Base-by-base conservation (phyloP, 92 coral and sea anemone species). In the Bergia puertoricense region DNA sequence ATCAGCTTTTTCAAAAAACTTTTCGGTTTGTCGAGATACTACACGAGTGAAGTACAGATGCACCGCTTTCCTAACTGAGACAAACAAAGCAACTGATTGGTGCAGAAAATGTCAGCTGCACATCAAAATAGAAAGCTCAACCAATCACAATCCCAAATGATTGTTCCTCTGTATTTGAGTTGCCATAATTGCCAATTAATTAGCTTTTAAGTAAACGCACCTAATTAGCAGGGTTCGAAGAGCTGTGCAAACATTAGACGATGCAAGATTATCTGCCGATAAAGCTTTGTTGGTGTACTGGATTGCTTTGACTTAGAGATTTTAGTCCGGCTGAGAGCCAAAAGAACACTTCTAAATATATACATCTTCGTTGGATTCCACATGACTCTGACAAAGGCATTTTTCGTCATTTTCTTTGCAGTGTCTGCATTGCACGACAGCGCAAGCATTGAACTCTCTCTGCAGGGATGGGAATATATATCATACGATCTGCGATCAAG, bases 401-500 rank as follows among this genome's bases (percentile, higher is more conserved):
- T 71, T 84, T 44, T 30, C 15, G 48, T 16, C n/a, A 36, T 88
- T 8, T 41, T 88, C 57, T 22, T 79, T 8, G 48, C 41, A 40
- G 76, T 66, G 22, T 65, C 79, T 20, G 79, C 75, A 78, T 85
- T 91, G 48, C 75, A 37, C 18, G 76, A 79, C 74, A 79, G 88
- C 51, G 54, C 89, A 46, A 89, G 92, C 38, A 66, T 85, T 82
- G 93, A 95, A 59, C 91, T 93, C 62, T 75, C 66, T 13, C 91
- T 95, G 76, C 79, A 86, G 38, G 98, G 98, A 74, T 86, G 73
- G 44, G 86, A 92, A 43, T 93, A 85, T 46, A 95, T 95, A 76
- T 91, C 93, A 2, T 93, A 92, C 51, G 96, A 95, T 81, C 92
- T 95, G 18, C 94, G 94, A 73, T 88, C 92, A 83, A 85, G 77